These are phyloP conservation scores for Sinosuthora webbiana DNA, from an alignment of 2,113 vertebrate genomes.

Conservation along the genomic window DNA sequence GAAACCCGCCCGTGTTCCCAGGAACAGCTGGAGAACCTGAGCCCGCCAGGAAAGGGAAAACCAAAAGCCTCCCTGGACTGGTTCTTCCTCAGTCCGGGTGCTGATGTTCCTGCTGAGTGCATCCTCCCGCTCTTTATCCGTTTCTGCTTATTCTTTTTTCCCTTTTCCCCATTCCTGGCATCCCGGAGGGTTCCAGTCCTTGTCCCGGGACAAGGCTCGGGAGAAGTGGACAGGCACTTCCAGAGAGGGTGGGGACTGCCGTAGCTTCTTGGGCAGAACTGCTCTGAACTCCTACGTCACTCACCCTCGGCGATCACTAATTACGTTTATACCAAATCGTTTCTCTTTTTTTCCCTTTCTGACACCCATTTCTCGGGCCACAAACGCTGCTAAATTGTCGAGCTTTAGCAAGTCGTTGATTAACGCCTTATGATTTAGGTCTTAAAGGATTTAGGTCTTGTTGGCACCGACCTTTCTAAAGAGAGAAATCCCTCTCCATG, in stretches of 20 bases:
- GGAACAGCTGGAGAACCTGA: neutral
- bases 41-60: neutral
- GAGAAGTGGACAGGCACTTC: neutral
- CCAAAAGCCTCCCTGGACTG: neutral
- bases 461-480: neutral
- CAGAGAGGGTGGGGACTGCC: neutral
- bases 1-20: neutral
- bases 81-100: rapidly evolving
- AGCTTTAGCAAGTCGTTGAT: neutral
- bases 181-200: neutral
- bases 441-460: neutral
- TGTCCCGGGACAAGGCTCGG: neutral
- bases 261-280: neutral
- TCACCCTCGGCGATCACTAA: neutral
- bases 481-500: neutral
- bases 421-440: neutral
- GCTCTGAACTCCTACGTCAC: neutral
- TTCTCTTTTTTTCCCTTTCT: neutral
- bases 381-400: neutral
- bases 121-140: neutral
- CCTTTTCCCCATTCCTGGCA: neutral
- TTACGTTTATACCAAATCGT: rapidly evolving
- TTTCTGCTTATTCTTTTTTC: neutral
- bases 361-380: neutral
- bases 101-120: rapidly evolving